Evolutionary conservation across 2,797 vertebrate genomes (phyloP).

Genomic region (Muscicapa striata): DNA sequence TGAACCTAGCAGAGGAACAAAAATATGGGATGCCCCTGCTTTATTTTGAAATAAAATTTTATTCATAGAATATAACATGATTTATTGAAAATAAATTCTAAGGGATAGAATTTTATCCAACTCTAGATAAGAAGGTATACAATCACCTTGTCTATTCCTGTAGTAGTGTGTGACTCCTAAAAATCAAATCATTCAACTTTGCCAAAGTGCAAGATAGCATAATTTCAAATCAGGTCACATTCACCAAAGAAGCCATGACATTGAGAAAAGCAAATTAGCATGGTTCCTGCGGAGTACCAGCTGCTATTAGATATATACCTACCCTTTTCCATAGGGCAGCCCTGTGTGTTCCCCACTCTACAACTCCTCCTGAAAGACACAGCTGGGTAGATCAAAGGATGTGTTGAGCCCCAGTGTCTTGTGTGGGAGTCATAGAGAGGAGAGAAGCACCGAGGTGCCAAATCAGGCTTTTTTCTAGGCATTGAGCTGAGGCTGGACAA

Average conservation of each 20-base stretch:
- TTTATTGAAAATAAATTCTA: not conserved
- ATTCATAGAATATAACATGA: not conserved
- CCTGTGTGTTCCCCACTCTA: not conserved
- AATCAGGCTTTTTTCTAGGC: not conserved
- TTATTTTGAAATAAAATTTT: not conserved
- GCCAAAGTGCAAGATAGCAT: not conserved
- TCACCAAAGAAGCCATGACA: not conserved
- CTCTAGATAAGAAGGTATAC: not conserved
- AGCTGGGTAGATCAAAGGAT: not conserved
- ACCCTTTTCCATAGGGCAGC: not conserved
- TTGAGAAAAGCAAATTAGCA: not conserved
- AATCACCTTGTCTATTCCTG: not conserved
- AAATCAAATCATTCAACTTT: not conserved
- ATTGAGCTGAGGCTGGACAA: not conserved
- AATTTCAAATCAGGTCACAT: not conserved
- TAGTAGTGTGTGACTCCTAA: not conserved
- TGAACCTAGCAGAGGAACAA: not conserved
- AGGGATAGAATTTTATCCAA: not conserved
- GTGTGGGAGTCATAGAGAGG: not conserved
- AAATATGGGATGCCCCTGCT: not conserved
- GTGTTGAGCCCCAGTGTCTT: rapidly evolving
- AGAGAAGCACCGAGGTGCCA: not conserved
- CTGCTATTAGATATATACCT: not conserved
- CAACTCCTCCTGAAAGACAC: not conserved
- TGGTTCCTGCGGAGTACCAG: not conserved